Evolutionary conservation across 2,888 invertebrate species (phyloP), one percentile per base, ranked within the genome.

Genomic region (Patella pellucida): DNA sequence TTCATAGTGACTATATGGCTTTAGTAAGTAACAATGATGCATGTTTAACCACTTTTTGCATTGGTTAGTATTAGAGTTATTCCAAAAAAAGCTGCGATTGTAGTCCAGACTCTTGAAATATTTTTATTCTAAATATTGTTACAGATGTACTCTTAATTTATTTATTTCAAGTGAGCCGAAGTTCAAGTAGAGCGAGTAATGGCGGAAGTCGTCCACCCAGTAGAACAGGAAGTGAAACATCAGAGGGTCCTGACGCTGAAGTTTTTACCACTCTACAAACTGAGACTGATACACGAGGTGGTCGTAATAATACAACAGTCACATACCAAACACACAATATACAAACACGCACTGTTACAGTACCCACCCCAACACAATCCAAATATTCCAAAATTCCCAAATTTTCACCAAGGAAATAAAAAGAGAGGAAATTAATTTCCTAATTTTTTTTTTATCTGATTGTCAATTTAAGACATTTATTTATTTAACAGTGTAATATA

Each of bases 141-240:
- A 41, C n/a, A 54, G 5, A 4, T 52, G 41, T 31, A 19, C 23
- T 68, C n/a, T 15, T 31, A 51, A 12, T 68, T 31, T 76, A 68
- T 71, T 27, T 9, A 9, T 41, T 80, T 79, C 2, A 78, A 85
- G 85, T 79, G 16, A 86, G 87, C 80, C 79, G 85, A 56, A 84
- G 85, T 75, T 86, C 95, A 78, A 96, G 96, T 77, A 93, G 96
- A 86, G 95, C 96, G 52, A 96, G 96, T 83, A 93, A 97, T 84
- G 87, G 84, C 23, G 84, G 85, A n/a, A 91, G 92, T 81, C 96
- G 97, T 91, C 97, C 97, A 81, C 96, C 97, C 31, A 97, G 97
- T 84, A 94, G 97, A 85, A 96, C 97, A 89, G 97, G 97, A 83
- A 97, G 97, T 69, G 97, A 96, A 88, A 81, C 83, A 12, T 87